A percentile compares a stretch with the other conserved stretches of the same genome.
phyloP scores from a whole-genome alignment of 2,113 vertebrate species.

The Pogona vitticeps region DNA sequence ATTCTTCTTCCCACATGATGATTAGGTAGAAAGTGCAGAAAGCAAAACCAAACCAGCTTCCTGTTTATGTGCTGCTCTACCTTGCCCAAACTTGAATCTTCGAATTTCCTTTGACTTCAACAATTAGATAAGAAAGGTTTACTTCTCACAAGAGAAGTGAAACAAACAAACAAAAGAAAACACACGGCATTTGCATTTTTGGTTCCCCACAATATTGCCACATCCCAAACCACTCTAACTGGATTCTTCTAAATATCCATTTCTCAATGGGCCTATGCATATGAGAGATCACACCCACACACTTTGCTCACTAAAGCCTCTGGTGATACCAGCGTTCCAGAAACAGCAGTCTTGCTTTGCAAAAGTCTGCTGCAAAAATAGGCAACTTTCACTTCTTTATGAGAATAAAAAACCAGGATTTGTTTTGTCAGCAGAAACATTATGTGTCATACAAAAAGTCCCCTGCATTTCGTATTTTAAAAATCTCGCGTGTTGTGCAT shows the following conservation, averaged over 20 bases:
- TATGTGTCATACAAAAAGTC: too few relatives aligned
- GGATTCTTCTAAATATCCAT: neutral
- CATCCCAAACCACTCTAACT: neutral
- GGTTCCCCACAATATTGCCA: neutral
- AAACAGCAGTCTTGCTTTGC: too few relatives aligned
- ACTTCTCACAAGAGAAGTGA: neutral
- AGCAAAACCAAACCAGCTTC: neutral
- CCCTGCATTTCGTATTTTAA: too few relatives aligned
- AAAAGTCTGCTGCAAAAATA: too few relatives aligned
- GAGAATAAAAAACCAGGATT: too few relatives aligned
- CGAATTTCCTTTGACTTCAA: neutral
- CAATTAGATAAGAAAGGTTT: neutral
- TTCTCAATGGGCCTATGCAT: neutral
- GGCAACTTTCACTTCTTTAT: too few relatives aligned
- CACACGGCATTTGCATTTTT: neutral
- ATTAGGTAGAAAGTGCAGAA: neutral
- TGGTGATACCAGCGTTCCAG: too few relatives aligned
- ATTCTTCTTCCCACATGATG: neutral
- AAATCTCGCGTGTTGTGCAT: too few relatives aligned
- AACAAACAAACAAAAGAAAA: neutral
- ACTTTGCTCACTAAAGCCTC: too few relatives aligned
- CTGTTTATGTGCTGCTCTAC: neutral
- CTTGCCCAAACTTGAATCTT: slow-evolving; percentile 1
- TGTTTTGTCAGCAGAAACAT: too few relatives aligned
- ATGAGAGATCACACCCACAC: too few relatives aligned